phyloP scores from a whole-genome alignment of 2,113 vertebrate species.

The Thamnophis sirtalis region DNA sequence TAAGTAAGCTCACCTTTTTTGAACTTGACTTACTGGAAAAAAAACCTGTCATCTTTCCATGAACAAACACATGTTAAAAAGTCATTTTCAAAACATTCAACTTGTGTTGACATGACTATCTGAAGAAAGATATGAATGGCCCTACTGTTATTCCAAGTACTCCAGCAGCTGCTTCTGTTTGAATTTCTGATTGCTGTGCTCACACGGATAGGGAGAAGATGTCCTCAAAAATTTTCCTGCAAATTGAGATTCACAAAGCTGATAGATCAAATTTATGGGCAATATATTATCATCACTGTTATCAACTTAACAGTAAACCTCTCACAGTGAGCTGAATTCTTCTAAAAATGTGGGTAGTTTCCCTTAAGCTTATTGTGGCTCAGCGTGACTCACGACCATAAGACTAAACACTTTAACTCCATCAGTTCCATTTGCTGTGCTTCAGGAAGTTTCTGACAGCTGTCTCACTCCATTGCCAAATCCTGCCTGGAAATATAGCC shows the following conservation, averaged over 20 bases:
- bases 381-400: conserved; percentile 34
- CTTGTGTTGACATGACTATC: conserved; percentile 52
- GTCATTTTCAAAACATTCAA: conserved; percentile 35
- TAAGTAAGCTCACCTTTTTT: conserved; percentile 16
- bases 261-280: background rate
- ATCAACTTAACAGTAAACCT: background rate
- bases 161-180: conserved; percentile 60
- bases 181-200: conserved; percentile 37
- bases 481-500: conserved; percentile 27
- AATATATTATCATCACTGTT: background rate
- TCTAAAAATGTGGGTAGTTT: background rate
- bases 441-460: conserved; percentile 58
- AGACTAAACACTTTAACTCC: conserved; percentile 53
- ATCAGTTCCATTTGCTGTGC: conserved; percentile 44
- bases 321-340: conserved; percentile 26
- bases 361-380: conserved; percentile 30
- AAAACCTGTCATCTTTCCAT: conserved; percentile 37
- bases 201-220: background rate
- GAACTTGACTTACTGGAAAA: conserved; percentile 30
- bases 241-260: conserved; percentile 36
- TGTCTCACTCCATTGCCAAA: conserved; percentile 34
- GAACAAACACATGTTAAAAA: conserved; percentile 44
- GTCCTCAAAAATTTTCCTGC: conserved; percentile 23
- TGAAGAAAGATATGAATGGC: conserved; percentile 46
- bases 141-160: conserved; percentile 48